Base-by-base conservation (phyloP, 2,888 invertebrate genomes). In the Leptogaster cylindrica region DNA sequence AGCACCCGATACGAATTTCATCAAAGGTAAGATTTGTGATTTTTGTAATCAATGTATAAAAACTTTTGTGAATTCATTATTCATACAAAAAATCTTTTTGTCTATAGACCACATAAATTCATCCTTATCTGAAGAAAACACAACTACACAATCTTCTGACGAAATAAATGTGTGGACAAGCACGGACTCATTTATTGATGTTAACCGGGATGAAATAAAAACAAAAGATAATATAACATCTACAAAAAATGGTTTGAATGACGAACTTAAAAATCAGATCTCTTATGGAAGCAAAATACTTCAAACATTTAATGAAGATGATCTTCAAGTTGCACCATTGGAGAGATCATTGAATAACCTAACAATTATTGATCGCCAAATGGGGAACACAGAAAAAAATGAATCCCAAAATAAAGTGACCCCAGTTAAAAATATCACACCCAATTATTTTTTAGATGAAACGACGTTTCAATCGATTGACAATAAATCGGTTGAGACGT, bases 371-470 rank as follows among this genome's bases (percentile, higher is more conserved):
- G 20, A 8, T 23, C 20, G 5, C n/a, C n/a, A 20, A 20, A 46
- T 25, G 7, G 20, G 20, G 20, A 7, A 20, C 16, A 46, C 46
- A 10, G 46, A 46, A n/a, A 10, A 10, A 3, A 12, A 46, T 46
- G 12, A 1, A n/a, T n/a, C 25, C 8, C 36, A 33, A 20, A 55
- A 55, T 44, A 58, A 70, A 50, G 6, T 12, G 65, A 52, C n/a
- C n/a, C n/a, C 46, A 8, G 23, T 33, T 39, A 67, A 70, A 70
- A 61, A 41, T 10, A 65, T 69, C 2, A 71, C 70, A 12, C 70
- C 71, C 71, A 71, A 70, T 73, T 65, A 72, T 73, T 73, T 73
- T 72, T 73, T 73, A 73, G 71, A 39, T 66, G 46, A 70, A 70
- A 67, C 68, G 73, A 71, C 72, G 72, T 73, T 73, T 73, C 72